Conservation (phyloP, 2,797 vertebrate genomes). For the Psittacula derbiana region DNA sequence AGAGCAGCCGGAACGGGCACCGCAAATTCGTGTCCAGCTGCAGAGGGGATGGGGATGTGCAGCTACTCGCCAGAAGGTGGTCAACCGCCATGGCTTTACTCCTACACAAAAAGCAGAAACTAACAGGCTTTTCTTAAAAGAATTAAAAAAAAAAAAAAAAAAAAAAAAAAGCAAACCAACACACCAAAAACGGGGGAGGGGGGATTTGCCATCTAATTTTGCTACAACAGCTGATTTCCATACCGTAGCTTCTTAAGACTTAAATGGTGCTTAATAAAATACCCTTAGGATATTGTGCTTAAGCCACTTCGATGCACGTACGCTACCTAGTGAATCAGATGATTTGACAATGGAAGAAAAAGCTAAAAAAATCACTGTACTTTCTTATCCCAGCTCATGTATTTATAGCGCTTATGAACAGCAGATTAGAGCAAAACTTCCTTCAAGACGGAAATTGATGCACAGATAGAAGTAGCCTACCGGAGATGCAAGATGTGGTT, state of each 20-base stretch:
- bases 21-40: neutral
- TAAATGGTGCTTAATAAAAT: neutral
- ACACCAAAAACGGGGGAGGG: neutral
- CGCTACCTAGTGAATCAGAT: neutral
- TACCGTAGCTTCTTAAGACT: neutral
- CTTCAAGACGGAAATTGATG: neutral
- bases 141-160: neutral
- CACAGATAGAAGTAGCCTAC: neutral
- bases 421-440: slow-evolving; percentile 17
- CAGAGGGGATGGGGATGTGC: neutral
- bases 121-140: neutral
- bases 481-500: neutral
- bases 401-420: neutral
- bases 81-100: neutral
- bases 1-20: neutral
- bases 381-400: neutral
- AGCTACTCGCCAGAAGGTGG: neutral
- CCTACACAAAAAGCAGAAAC: neutral
- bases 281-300: neutral
- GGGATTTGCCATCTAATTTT: neutral
- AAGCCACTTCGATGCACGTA: neutral
- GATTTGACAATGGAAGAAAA: neutral
- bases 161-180: too few species aligned
- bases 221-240: neutral
- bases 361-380: neutral